Percentiles rank a stretch among this genome's conserved stretches.
Evolutionary conservation across 2,113 vertebrate species (phyloP).

Genomic region (Eurypyga helias): DNA sequence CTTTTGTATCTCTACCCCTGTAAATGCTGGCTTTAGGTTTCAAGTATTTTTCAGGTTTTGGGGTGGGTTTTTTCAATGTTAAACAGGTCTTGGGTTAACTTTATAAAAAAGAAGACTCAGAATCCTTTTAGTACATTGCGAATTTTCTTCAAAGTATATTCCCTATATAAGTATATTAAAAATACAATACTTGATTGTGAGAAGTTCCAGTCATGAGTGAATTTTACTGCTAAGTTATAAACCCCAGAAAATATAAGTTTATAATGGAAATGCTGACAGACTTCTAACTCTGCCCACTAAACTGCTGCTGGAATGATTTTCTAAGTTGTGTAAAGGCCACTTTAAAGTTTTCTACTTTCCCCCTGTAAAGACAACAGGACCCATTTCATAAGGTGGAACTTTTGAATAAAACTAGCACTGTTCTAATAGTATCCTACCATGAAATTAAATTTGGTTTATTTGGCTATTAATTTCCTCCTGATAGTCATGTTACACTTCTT

Average conservation of each 20-base stretch:
- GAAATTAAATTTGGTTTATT: conserved; percentile 6
- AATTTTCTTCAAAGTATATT: background rate
- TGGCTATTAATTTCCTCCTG: background rate
- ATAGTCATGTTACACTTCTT: background rate
- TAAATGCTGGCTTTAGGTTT: background rate
- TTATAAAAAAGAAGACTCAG: background rate
- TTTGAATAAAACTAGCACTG: background rate
- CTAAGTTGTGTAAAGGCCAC: background rate
- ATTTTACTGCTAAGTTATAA: conserved; percentile 36
- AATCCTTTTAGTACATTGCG: background rate
- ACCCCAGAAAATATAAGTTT: background rate
- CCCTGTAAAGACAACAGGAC: background rate
- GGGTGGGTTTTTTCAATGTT: rapidly evolving
- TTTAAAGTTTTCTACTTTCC: background rate
- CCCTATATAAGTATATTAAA: background rate
- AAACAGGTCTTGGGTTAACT: background rate
- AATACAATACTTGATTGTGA: conserved; percentile 10
- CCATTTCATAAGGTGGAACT: background rate
- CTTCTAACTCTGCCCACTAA: background rate
- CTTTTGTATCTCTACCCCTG: background rate
- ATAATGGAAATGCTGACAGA: background rate
- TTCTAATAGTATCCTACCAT: background rate
- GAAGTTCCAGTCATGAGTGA: background rate
- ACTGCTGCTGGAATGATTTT: background rate
- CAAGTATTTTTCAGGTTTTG: background rate